Evolutionary conservation across 2,888 invertebrate genomes (phyloP).

Genomic region (Chymomyza caudatula): DNA sequence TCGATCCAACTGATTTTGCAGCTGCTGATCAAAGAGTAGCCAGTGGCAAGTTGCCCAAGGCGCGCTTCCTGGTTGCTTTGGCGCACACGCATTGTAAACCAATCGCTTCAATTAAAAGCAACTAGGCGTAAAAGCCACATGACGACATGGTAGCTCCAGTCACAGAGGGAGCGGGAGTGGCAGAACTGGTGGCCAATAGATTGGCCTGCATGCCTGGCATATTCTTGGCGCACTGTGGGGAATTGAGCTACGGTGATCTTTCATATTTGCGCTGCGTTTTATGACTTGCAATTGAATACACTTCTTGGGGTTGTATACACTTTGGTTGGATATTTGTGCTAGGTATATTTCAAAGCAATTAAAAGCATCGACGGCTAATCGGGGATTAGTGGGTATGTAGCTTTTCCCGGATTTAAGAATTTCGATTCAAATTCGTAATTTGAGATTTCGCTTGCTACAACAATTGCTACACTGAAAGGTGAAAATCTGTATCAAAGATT

Average conservation of each 20-base stretch:
- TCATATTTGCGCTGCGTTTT: neutral
- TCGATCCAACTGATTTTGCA: constrained; percentile 65
- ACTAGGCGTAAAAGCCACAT: constrained; percentile 47
- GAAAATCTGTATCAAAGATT: too few relatives aligned
- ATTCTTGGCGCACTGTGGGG: constrained; percentile 11
- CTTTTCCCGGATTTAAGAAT: too few relatives aligned
- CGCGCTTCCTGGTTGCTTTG: constrained; percentile 60
- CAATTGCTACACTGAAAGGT: too few relatives aligned
- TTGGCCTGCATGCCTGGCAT: constrained; percentile 43
- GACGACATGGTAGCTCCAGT: constrained; percentile 16
- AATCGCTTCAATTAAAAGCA: constrained; percentile 62
- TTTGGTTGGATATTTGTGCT: neutral
- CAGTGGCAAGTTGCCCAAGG: constrained; percentile 51
- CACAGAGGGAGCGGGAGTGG: neutral
- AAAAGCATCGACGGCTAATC: too few relatives aligned
- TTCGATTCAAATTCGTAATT: too few relatives aligned
- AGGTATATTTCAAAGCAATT: neutral
- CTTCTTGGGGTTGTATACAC: neutral
- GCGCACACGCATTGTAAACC: constrained; percentile 55
- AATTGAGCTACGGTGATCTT: constrained; percentile 33
- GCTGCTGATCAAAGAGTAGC: constrained; percentile 60
- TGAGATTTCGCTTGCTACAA: too few relatives aligned
- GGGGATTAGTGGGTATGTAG: too few relatives aligned
- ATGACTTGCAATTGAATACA: neutral
- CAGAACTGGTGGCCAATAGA: constrained; percentile 6